Conservation (phyloP, 2,113 vertebrate genomes). For the Elgaria multicarinata region DNA sequence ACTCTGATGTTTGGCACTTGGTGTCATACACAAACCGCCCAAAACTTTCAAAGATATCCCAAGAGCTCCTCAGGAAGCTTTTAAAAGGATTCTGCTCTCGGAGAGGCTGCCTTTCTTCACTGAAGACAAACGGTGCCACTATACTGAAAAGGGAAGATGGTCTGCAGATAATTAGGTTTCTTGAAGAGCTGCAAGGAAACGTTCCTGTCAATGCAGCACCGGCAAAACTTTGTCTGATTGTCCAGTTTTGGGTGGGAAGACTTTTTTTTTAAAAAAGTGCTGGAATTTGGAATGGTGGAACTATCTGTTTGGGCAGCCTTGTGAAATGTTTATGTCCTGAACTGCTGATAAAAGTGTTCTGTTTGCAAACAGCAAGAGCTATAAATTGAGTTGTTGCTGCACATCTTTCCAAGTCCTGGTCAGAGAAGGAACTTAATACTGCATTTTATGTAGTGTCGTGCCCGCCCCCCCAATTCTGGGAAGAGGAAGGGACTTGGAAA, state of each 20-base stretch:
- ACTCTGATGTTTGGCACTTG: conserved; percentile 79
- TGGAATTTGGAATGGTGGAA: conserved; percentile 77
- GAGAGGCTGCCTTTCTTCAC: conserved; percentile 60
- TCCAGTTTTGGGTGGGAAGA: conserved; percentile 68
- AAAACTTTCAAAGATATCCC: conserved; percentile 76
- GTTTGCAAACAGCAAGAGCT: conserved; percentile 68
- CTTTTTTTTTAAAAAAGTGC: conserved; percentile 22
- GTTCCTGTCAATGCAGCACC: conserved; percentile 44
- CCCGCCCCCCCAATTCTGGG: conserved; percentile 50
- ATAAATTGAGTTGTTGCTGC: conserved; percentile 62
- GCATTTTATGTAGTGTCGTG: conserved; percentile 56
- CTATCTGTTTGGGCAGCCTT: conserved; percentile 74
- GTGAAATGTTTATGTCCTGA: conserved; percentile 73
- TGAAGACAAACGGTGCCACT: conserved; percentile 64
- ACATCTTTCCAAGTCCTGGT: conserved; percentile 70
- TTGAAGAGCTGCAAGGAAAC: conserved; percentile 39
- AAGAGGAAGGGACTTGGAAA: conserved; percentile 61
- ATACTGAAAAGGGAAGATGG: conserved; percentile 54
- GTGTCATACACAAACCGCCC: conserved; percentile 74
- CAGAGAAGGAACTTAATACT: conserved; percentile 61
- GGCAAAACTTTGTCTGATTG: conserved; percentile 56
- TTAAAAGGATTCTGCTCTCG: conserved; percentile 72
- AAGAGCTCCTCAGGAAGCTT: conserved; percentile 70
- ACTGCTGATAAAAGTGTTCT: conserved; percentile 72
- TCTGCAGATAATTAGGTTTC: conserved; percentile 61